Evolutionary conservation across 2,888 invertebrate species (phyloP), one percentile per base, ranked within the genome.

Genomic region (Limulus polyphemus): DNA sequence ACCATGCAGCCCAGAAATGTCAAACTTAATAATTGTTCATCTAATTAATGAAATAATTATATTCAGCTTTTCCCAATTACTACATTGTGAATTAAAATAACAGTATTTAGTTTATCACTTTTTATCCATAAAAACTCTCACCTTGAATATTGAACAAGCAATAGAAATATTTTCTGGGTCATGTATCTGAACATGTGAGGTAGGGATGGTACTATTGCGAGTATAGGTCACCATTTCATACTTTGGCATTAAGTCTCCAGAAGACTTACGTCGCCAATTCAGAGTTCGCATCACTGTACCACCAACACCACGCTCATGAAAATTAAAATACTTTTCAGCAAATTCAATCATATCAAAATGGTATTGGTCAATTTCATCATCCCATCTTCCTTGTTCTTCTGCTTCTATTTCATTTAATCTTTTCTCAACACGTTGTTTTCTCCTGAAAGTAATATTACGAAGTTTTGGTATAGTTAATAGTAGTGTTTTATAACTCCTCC

Each of bases 211-310:
- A 72, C 87, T 88, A 55, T 86, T 87, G 74, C 90, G 88, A 74
- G 89, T 88, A 75, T 87, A 94, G 0, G 85, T 86, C 32, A 93
- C 84, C 92, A 95, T 93, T 75, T 95, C 93, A 72, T 89, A 88
- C 73, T 92, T 92, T 5, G 90, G 88, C 49, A 93, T 81, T 69
- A 86, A 65, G 56, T 65, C 65, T 46, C 67, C 68, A 47, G 65
- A 67, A 17, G 71, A 71, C 49, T 70, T 70, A 14, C 71, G 56
- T 52, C 69, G 64, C 55, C 72, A 60, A 13, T 71, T 71, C 48
- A 72, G 61, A 1, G 72, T 72, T 57, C 70, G 60, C 62, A 69
- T 69, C 49, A 72, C 66, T 50, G 69, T 70, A 47, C 74, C 73
- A 55, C 74, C 73, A 46, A 69, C 62, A 62, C 75, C 75, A 51